Percentiles rank a stretch among this genome's conserved stretches.
phyloP scores from a whole-genome alignment of 2,113 vertebrate genomes.

The Psammodynastes pulverulentus region DNA sequence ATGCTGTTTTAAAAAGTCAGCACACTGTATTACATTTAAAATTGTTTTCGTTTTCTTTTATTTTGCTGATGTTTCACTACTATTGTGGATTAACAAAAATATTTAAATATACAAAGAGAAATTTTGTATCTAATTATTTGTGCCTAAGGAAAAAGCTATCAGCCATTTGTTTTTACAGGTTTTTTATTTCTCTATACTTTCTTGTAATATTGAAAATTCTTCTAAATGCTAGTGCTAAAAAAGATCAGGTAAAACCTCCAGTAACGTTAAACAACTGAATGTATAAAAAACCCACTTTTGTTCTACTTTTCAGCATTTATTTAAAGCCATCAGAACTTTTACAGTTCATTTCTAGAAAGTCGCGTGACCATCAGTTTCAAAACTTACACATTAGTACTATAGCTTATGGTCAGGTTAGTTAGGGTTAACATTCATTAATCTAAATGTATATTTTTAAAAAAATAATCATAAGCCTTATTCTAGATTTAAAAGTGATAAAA shows the following conservation, averaged over 20 bases:
- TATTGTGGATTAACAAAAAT: not conserved
- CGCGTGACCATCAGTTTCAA: not conserved
- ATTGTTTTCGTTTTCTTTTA: not conserved
- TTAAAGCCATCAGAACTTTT: not conserved
- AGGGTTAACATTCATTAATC: constrained; percentile 25
- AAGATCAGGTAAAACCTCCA: not conserved
- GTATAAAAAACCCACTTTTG: not conserved
- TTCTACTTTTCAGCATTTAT: not conserved
- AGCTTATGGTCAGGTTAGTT: constrained; percentile 17
- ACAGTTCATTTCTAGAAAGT: not conserved
- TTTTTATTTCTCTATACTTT: not conserved
- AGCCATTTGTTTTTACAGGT: not conserved
- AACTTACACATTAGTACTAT: not conserved
- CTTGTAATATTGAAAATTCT: not conserved
- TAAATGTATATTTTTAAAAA: constrained; percentile 1
- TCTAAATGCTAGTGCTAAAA: not conserved
- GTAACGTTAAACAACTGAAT: not conserved
- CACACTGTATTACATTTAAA: not conserved
- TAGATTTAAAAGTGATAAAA: not conserved
- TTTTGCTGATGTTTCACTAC: not conserved
- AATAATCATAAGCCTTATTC: not conserved
- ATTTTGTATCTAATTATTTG: not conserved
- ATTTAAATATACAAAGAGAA: not conserved
- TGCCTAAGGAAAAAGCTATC: not conserved
- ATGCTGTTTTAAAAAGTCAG: not conserved